A percentile compares a stretch with the other conserved stretches of the same genome.
Evolutionary conservation across 2,113 vertebrate species (phyloP).

Genomic region (Dipodomys stephensi): DNA sequence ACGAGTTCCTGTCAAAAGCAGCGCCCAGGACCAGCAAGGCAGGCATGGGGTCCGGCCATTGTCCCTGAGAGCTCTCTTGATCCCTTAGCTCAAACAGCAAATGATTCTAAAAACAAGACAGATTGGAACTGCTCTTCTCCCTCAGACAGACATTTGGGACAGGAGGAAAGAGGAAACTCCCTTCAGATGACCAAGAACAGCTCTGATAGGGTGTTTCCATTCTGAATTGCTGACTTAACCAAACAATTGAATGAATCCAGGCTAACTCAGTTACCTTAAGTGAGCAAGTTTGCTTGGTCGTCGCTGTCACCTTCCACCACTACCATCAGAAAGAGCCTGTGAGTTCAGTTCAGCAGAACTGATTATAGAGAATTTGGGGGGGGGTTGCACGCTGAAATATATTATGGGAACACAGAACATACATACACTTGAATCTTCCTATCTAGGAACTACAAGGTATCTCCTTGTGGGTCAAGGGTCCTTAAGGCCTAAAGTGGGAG

Average conservation of each 20-base stretch:
- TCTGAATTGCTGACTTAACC: background rate
- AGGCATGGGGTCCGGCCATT: accelerated
- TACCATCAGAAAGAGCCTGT: background rate
- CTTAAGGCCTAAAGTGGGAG: background rate
- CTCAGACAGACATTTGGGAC: background rate
- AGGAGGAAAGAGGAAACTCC: background rate
- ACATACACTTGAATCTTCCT: background rate
- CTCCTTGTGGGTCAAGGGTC: background rate
- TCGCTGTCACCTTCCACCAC: background rate
- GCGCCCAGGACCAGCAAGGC: background rate
- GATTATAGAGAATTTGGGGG: background rate
- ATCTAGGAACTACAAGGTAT: background rate
- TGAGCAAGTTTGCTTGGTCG: background rate
- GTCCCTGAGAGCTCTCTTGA: background rate
- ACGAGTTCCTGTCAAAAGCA: background rate
- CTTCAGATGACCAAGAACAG: background rate
- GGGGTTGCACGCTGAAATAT: background rate
- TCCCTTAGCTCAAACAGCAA: background rate
- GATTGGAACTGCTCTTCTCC: no score
- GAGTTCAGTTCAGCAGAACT: no score
- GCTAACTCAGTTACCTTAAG: background rate
- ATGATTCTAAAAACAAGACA: background rate
- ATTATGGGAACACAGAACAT: background rate
- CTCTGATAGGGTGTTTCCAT: background rate
- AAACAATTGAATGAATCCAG: background rate